These are phyloP conservation scores for Myotis myotis DNA, from an alignment of 2,797 vertebrate genomes.

Conservation along the genomic window DNA sequence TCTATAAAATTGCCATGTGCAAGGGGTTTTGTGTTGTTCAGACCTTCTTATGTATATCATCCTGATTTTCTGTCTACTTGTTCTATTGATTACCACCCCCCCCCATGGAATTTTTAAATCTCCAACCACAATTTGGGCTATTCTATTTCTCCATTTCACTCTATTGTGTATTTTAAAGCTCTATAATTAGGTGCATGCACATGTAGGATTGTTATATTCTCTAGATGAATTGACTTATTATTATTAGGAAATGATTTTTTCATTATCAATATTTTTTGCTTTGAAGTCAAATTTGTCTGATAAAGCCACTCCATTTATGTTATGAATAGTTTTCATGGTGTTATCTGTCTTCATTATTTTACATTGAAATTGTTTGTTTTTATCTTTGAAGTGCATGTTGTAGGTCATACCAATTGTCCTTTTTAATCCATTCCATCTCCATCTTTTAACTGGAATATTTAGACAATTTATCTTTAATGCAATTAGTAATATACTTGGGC, in stretches of 20 bases:
- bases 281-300: neutral
- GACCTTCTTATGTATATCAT: neutral
- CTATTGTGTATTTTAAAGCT: neutral
- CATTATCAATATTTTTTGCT: neutral
- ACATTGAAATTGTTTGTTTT: neutral
- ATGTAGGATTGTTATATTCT: neutral
- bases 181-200: neutral
- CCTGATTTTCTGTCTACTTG: neutral
- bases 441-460: neutral
- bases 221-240: neutral
- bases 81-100: neutral
- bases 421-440: neutral
- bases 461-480: neutral
- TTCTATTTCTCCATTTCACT: neutral
- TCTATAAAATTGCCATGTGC: constrained; percentile 7
- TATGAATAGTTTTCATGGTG: constrained; percentile 3
- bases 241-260: neutral
- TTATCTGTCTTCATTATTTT: constrained; percentile 6
- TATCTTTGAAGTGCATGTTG: neutral
- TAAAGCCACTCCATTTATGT: neutral
- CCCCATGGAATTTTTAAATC: neutral
- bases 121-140: neutral
- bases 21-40: neutral
- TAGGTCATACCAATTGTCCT: neutral
- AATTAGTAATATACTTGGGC: neutral